These are phyloP conservation scores for Fissipunctia ypsillon DNA, from an alignment of 2,888 invertebrate species.

Conservation along the genomic window DNA sequence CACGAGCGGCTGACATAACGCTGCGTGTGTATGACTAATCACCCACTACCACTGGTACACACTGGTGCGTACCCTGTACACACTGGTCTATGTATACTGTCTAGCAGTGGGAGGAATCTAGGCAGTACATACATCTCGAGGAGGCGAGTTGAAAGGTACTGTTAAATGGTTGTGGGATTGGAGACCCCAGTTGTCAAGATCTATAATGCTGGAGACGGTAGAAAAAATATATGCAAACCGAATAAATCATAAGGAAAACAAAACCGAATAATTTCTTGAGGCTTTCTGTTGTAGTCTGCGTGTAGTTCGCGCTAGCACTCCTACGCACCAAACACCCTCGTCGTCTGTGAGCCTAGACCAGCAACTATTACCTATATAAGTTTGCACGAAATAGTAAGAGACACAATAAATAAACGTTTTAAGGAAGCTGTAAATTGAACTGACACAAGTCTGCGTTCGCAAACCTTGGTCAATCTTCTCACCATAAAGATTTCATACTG, in stretches of 20 bases:
- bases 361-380: not conserved
- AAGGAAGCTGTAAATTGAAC: not conserved
- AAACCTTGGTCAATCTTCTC: not conserved
- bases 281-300: not conserved
- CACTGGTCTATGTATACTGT: constrained; percentile 7
- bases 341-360: not conserved
- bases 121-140: not conserved
- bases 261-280: not conserved
- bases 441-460: not conserved
- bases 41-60: constrained; percentile 38
- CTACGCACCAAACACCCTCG: not conserved
- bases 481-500: not conserved
- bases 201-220: not conserved
- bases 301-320: not conserved
- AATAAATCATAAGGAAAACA: not conserved
- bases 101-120: constrained; percentile 19
- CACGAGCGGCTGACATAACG: constrained; percentile 60
- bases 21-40: constrained; percentile 68
- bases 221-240: not conserved
- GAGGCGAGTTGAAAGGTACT: not conserved
- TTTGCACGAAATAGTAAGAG: not conserved
- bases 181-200: not conserved
- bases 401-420: not conserved
- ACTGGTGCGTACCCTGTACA: constrained; percentile 6
- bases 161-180: not conserved